Percentiles rank a stretch among this genome's conserved stretches.
Evolutionary conservation across 2,888 invertebrate genomes (phyloP).

Genomic region (Melipona bicolor): DNA sequence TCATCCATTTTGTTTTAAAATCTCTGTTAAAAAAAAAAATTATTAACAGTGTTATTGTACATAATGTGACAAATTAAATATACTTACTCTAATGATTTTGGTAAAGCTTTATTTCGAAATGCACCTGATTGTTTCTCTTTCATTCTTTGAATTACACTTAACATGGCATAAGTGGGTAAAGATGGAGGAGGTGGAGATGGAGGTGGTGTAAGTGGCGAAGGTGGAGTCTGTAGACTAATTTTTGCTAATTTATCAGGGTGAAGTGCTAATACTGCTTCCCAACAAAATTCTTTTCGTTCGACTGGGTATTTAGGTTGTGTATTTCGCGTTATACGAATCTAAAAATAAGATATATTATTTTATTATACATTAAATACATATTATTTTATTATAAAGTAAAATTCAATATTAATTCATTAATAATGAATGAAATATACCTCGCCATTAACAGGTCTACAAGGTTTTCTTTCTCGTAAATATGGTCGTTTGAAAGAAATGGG

Average conservation of each 20-base stretch:
- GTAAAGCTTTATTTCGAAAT: slow-evolving; percentile 70
- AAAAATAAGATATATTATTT: slow-evolving; percentile 30
- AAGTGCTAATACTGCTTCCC: slow-evolving; percentile 84
- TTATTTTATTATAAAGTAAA: neutral
- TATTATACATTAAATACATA: neutral
- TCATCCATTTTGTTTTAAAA: slow-evolving; percentile 80
- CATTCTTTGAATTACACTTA: slow-evolving; percentile 87
- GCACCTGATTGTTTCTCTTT: slow-evolving; percentile 85
- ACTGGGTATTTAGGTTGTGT: slow-evolving; percentile 69
- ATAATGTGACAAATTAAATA: slow-evolving; percentile 15
- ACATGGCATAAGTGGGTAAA: slow-evolving; percentile 89
- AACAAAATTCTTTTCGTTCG: slow-evolving; percentile 81
- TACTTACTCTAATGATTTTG: slow-evolving; percentile 79
- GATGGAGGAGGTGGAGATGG: slow-evolving; percentile 78
- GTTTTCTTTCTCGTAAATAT: slow-evolving; percentile 79
- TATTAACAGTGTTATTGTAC: neutral
- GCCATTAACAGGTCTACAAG: slow-evolving; percentile 81
- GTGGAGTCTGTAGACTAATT: slow-evolving; percentile 75
- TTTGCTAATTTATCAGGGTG: slow-evolving; percentile 84
- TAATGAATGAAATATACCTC: slow-evolving; percentile 70
- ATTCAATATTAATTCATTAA: neutral
- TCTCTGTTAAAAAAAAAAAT: slow-evolving; percentile 65
- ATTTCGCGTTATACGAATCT: slow-evolving; percentile 82
- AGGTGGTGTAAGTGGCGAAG: slow-evolving; percentile 74
- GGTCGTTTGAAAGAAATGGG: slow-evolving; percentile 74